phyloP scores from a whole-genome alignment of 2,888 invertebrate species.

The Xylocampa areola region DNA sequence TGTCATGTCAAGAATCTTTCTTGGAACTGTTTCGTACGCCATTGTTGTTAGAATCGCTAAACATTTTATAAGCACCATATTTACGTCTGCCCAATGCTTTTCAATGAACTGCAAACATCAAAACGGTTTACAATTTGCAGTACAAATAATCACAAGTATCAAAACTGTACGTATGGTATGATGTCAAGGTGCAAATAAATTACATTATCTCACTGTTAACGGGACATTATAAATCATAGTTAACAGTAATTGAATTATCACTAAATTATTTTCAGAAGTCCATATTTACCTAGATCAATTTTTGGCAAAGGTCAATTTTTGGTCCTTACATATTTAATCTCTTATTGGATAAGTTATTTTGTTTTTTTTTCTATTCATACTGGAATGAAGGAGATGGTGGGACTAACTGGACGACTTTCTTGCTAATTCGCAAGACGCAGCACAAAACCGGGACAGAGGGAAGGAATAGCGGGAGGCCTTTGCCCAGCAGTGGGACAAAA shows the following conservation, averaged over 20 bases:
- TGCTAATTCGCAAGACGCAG: no score
- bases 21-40: no score
- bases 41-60: no score
- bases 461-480: no score
- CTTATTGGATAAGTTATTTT: no score
- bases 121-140: neutral
- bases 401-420: no score
- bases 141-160: conserved; percentile 24
- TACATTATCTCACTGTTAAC: conserved; percentile 19
- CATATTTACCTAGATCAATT: conserved; percentile 1
- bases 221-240: conserved; percentile 21
- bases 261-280: conserved; percentile 4
- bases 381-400: no score
- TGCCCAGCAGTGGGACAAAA: no score
- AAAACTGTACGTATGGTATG: conserved; percentile 6
- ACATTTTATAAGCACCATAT: no score
- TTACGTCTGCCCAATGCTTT: neutral
- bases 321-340: neutral
- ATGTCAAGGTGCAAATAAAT: conserved; percentile 37
- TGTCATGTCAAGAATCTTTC: no score
- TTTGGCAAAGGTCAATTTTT: neutral
- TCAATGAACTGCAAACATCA: neutral
- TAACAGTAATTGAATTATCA: conserved; percentile 15
- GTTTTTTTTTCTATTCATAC: no score
- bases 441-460: no score